These are phyloP conservation scores for Mythimna pallens DNA, from an alignment of 2,888 invertebrate species.

Conservation along the genomic window DNA sequence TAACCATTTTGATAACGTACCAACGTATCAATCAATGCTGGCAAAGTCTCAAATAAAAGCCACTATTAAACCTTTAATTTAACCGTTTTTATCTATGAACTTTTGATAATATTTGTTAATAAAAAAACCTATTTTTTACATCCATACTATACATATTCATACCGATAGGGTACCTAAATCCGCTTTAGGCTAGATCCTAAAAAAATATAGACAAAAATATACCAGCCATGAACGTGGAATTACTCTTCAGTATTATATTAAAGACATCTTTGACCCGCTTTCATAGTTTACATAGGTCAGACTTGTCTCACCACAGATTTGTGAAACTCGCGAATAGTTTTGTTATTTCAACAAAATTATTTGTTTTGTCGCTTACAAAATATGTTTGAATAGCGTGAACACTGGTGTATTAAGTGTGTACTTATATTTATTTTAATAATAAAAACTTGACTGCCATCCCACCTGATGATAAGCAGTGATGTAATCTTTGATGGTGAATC, in stretches of 20 bases:
- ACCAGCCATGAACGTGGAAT: background rate
- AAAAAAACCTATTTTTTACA: no score
- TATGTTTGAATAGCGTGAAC: no score
- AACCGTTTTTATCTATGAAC: no score
- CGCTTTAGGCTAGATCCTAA: background rate
- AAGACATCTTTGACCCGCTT: background rate
- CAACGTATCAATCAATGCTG: no score
- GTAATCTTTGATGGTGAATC: no score
- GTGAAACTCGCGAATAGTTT: slow-evolving; percentile 4
- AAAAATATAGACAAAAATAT: slow-evolving; percentile 9
- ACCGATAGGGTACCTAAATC: background rate
- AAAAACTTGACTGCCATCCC: no score
- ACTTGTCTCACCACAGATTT: slow-evolving; percentile 1
- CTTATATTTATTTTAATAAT: no score
- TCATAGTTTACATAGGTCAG: slow-evolving; percentile 2
- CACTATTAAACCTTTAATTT: no score
- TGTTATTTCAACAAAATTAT: background rate
- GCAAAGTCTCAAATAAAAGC: no score
- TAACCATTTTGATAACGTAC: no score
- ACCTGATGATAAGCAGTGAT: no score
- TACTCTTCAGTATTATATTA: background rate
- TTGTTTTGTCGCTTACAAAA: background rate
- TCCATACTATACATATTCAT: background rate
- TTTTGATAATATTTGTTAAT: no score
- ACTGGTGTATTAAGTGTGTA: background rate